Base-by-base conservation (phyloP, 1,140 invertebrate genomes). In the Drosophila nikananu region DNA sequence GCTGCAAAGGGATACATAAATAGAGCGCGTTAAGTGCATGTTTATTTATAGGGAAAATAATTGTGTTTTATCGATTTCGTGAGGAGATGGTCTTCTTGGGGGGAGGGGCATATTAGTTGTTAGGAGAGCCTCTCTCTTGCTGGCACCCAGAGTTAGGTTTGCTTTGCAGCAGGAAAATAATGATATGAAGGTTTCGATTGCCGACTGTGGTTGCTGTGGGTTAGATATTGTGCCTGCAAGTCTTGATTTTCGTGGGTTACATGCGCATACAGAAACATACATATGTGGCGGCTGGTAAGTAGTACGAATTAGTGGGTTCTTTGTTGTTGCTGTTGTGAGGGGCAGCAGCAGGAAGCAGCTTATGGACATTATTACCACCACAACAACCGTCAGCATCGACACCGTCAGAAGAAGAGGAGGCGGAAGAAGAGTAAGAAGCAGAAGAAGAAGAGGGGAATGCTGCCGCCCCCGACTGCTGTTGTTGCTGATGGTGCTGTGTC, bases 321-420 rank as follows among this genome's bases (percentile, higher is more conserved):
- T 46, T 57, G 12, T 51, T 37, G 37, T 55, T 55, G 70, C 41
- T 77, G 49, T 68, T 66, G 44, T 65, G 52, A 67, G 19, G 55
- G 67, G 23, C 44, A 73, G 46, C 46, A 46, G 41, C 63, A 46
- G 35, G 25, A 65, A 65, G 59, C 76, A 79, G 66, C 60, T 54
- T 51, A 79, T 71, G 74, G 74, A 49, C 64, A 76, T 76, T 81
- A 81, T 77, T 86, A 84, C 83, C 82, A 70, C 82, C 72, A 74
- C 83, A 77, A 80, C 81, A 84, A 74, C 83, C 76, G 61, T 73
- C 77, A 80, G 64, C 76, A 71, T 62, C 63, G 42, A 35, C 59
- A 81, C 35, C 71, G 15, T 57, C 44, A 27, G 52, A 78, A 64
- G 59, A 65, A 41, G 66, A 72, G 60, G 54, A 42, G 59, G 52